Percentiles rank a stretch among this genome's conserved stretches.
Evolutionary conservation across 2,797 vertebrate genomes (phyloP).

Genomic region (Pangasius macronema): DNA sequence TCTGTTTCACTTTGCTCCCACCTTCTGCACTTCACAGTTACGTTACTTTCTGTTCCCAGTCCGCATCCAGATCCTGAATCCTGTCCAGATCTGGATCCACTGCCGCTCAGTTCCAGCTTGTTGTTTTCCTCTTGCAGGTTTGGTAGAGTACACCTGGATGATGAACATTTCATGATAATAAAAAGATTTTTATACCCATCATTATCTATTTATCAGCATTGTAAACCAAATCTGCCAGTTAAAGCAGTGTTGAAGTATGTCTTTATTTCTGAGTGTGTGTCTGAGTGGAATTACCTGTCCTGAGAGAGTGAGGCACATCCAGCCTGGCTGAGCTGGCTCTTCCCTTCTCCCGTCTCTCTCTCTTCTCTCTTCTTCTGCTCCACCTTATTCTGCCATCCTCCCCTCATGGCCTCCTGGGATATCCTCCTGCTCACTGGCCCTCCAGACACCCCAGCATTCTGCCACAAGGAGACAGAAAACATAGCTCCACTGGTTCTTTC

Average conservation of each 20-base stretch:
- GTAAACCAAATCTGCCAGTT: not conserved
- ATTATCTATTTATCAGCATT: not conserved
- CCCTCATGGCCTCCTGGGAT: conserved; percentile 54
- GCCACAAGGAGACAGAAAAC: not conserved
- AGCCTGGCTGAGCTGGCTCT: conserved; percentile 78
- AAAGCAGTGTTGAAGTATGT: not conserved
- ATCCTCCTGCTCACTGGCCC: conserved; percentile 49
- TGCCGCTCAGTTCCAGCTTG: conserved; percentile 63
- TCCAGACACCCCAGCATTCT: conserved; percentile 57
- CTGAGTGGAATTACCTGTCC: conserved; percentile 77
- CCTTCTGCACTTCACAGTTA: conserved; percentile 71
- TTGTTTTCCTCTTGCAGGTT: conserved; percentile 81
- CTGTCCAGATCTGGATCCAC: conserved; percentile 17
- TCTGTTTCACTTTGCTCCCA: conserved; percentile 72
- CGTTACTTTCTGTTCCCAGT: conserved; percentile 60
- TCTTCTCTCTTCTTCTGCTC: conserved; percentile 73
- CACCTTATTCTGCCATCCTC: conserved; percentile 64
- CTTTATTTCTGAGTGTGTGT: conserved; percentile 5
- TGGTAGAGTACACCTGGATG: conserved; percentile 77
- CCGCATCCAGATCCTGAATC: conserved; percentile 17
- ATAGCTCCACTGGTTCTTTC: not conserved
- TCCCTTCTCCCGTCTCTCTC: conserved; percentile 76
- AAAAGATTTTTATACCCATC: not conserved
- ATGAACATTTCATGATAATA: not conserved
- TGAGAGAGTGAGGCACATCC: conserved; percentile 81